Evolutionary conservation across 2,888 invertebrate species (phyloP).

Genomic region (Atrina japonica): DNA sequence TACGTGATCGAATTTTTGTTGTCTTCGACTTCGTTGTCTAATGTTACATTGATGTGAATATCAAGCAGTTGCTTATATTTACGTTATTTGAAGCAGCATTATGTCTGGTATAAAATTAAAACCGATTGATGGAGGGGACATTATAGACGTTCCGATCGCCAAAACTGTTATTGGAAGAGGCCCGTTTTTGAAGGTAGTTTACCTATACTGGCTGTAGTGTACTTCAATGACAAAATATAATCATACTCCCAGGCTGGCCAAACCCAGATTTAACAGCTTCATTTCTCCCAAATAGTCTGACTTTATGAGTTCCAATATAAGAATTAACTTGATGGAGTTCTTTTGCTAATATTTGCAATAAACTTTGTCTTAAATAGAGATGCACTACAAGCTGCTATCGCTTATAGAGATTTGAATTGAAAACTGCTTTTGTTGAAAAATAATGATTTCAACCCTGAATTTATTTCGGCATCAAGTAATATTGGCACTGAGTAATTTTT

Average conservation of each 20-base stretch:
- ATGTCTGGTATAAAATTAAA: conserved; percentile 64
- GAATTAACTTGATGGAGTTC: not conserved
- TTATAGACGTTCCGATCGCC: conserved; percentile 62
- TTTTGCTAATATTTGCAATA: not conserved
- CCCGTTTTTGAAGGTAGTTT: conserved; percentile 74
- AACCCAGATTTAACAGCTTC: no score
- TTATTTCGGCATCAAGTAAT: no score
- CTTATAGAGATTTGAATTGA: no score
- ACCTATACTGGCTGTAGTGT: not conserved
- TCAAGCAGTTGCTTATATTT: not conserved
- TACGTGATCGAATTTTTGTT: no score
- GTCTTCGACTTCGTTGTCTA: not conserved
- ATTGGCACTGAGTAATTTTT: no score
- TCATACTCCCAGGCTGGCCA: no score
- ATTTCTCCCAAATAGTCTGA: no score
- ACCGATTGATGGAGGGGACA: conserved; percentile 60
- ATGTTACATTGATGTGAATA: not conserved
- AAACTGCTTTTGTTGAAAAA: no score
- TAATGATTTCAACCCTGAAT: no score
- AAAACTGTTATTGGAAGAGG: conserved; percentile 77
- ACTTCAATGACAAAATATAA: not conserved
- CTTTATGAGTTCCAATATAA: no score
- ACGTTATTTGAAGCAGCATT: not conserved
- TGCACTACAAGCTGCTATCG: no score
- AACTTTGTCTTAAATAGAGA: not conserved